Base-by-base conservation (phyloP, 1,140 invertebrate genomes). In the Drosophila insularis region DNA sequence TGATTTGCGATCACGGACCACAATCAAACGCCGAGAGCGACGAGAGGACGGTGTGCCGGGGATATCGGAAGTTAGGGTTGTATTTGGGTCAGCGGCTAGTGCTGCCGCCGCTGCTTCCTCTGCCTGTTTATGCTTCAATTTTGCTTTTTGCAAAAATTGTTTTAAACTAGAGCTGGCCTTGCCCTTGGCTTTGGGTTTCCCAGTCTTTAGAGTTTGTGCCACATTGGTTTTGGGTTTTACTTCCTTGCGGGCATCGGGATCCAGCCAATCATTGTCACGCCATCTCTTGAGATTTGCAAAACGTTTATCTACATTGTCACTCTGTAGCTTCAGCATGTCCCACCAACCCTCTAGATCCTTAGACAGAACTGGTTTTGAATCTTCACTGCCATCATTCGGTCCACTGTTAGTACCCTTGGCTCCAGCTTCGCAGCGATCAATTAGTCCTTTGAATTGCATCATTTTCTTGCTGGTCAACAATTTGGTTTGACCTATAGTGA, bases 281-380 rank as follows among this genome's bases (percentile, higher is more conserved):
- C 94, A 77, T 59, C 91, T 81, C 4, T 92, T 78, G 7, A 95
- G 81, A 58, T 93, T 93, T 2, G 92, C 80, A 72, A 95, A 95
- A 8, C 94, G 90, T 35, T 89, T 89, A 46, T 94, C 90, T 13
- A 94, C 92, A 74, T 95, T 92, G 5, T 92, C 92, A 13, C 91
- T 89, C 63, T 96, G 95, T 68, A 95, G 94, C 53, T 93, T 94
- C 6, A 95, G 92, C 94, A 96, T 95, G 46, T 96, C 95, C 96
- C 96, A 96, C 92, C 96, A 96, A 2, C 95, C 96, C 90, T 96
- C 94, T 0, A 96, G 91, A 92, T 96, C 96, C 50, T 92, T 92
- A 40, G 93, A 93, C 0, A 93, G 93, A 1, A 96, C 94, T 21
- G 93, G 90, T 66, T 94, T 94, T 0, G 82, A 74, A 11, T 84